Evolutionary conservation across 2,113 vertebrate genomes (phyloP).

Genomic region (Trachemys scripta): DNA sequence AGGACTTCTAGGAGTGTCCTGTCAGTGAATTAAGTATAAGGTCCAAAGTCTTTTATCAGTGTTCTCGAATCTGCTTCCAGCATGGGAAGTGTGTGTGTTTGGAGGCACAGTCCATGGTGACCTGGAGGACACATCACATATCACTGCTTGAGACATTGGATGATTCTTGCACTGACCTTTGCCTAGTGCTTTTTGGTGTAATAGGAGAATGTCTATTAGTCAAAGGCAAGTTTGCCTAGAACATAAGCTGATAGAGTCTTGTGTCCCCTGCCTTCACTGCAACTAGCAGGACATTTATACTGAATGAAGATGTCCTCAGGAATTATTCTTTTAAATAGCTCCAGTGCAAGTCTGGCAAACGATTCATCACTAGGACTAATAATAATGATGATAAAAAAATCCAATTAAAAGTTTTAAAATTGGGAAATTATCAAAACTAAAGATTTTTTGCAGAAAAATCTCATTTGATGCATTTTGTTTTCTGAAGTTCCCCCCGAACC

Average conservation of each 20-base stretch:
- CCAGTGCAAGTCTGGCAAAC: neutral
- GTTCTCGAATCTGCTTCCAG: neutral
- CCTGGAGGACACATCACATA: neutral
- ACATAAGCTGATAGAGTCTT: neutral
- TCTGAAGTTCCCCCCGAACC: no score
- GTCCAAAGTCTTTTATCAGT: neutral
- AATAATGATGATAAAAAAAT: neutral
- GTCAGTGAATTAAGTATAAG: neutral
- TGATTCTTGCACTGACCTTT: neutral
- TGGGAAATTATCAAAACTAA: no score
- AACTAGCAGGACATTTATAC: neutral
- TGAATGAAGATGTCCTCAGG: neutral
- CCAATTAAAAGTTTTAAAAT: neutral
- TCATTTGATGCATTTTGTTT: no score
- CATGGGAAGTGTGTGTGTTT: no score
- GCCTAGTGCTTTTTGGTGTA: neutral
- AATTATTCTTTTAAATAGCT: neutral
- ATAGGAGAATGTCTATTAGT: neutral
- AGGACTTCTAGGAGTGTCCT: neutral
- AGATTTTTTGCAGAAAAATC: no score
- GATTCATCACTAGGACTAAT: neutral
- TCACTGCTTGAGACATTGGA: neutral
- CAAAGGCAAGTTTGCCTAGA: neutral
- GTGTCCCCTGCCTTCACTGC: neutral
- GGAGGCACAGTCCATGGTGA: no score